Evolutionary conservation across 2,113 vertebrate genomes (phyloP), one percentile per base, ranked within the genome.

Genomic region (Hyperopisus bebe): DNA sequence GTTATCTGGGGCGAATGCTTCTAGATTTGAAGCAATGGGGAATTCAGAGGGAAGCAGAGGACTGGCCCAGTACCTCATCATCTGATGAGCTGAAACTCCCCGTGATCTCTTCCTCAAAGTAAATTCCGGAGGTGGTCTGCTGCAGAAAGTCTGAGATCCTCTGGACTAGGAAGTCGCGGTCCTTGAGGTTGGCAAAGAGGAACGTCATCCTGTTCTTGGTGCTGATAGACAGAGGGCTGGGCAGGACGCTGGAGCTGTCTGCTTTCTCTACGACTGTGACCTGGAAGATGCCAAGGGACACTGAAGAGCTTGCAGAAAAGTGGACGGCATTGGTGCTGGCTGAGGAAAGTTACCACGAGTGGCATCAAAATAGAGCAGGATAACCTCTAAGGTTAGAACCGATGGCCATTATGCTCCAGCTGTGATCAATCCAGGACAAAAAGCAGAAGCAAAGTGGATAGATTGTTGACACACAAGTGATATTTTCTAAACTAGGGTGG

Each of bases 241-340:
- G 98, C 88, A 99, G 94, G 85, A 99, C 97, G 1, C 96, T 98
- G 92, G 97, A 99, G 93, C 98, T 99, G 94, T 99, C 98, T 0
- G 98, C 98, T 92, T 99, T 99, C 91, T 99, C 98, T 83, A 99
- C 98, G 10, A 99, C 99, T 0, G 98, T 98, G 92, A 99, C 98
- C 98, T 99, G 92, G 1, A 89, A 92, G 88, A 94, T 91, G 92
- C 3, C 87, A 1, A 3, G 90, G 21, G 39, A 39, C 87, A 88
- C 39, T 62, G 70, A 5, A 88, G 15, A 48, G 19, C 4, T 31
- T 31, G 15, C n/a, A 39, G 2, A 17, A 3, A 87, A 39, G 82
- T 35, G 50, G 31, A 17, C 50, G 0, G 19, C 3, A 27, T 15
- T 50, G 0, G 31, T 35, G 85, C 85, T 17, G 85, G n/a, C 3